Evolutionary conservation across 2,113 vertebrate species (phyloP).

Genomic region (Dromas ardeola): DNA sequence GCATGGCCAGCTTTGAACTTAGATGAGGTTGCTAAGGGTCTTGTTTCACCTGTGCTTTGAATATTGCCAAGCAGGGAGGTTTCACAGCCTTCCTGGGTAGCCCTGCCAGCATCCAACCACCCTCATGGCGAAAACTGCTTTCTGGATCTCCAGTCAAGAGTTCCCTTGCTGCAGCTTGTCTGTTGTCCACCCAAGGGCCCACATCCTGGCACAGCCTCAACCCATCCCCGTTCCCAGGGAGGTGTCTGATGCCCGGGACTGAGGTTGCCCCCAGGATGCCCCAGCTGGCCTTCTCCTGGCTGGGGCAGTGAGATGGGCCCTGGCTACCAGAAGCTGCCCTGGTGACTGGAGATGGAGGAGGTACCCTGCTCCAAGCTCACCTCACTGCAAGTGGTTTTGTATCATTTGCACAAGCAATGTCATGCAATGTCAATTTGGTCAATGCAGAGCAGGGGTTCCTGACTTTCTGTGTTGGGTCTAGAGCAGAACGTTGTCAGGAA

Average conservation of each 20-base stretch:
- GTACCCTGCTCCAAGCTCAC: neutral
- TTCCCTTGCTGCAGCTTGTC: neutral
- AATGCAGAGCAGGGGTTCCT: fast-evolving
- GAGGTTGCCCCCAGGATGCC: neutral
- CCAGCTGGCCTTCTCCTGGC: neutral
- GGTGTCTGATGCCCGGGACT: fast-evolving
- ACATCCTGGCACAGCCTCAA: fast-evolving
- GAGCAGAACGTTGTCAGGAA: neutral
- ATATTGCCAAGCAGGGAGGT: neutral
- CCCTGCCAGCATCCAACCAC: neutral
- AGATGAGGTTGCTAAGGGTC: neutral
- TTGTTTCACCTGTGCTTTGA: neutral
- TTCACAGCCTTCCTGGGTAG: neutral
- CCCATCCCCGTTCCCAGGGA: neutral
- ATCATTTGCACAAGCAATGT: neutral
- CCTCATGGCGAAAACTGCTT: neutral
- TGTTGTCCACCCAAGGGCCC: neutral
- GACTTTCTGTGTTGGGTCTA: neutral
- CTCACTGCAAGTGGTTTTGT: neutral
- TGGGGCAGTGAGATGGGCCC: neutral
- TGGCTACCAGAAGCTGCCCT: neutral
- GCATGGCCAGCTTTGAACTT: neutral
- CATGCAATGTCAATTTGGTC: too few species aligned
- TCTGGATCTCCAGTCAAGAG: neutral
- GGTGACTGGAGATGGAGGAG: neutral